Evolutionary conservation across 2,888 invertebrate genomes (phyloP).

Genomic region (Cephonodes hylas): DNA sequence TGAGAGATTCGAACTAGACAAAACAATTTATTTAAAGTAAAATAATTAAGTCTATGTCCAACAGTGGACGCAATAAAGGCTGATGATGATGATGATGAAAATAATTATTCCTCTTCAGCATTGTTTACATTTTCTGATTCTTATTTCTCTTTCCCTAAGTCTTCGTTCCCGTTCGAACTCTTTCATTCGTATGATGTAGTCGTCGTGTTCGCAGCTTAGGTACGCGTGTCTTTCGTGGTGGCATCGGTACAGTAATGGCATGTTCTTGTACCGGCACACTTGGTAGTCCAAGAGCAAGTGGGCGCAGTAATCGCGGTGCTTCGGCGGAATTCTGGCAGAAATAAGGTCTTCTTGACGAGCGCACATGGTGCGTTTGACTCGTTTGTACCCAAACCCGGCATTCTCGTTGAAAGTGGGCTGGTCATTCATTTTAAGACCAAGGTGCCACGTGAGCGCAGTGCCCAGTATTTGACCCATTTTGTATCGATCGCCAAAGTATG

Average conservation of each 20-base stretch:
- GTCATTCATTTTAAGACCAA: conserved; percentile 52
- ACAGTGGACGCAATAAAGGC: no score
- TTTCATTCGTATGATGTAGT: conserved; percentile 83
- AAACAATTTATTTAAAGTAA: background rate
- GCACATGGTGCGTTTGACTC: conserved; percentile 86
- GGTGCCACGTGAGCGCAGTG: conserved; percentile 35
- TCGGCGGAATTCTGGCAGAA: conserved; percentile 85
- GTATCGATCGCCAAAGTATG: background rate
- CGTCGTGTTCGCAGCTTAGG: conserved; percentile 88
- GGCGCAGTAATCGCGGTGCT: conserved; percentile 91
- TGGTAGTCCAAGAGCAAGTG: conserved; percentile 85
- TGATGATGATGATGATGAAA: no score
- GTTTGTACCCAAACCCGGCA: conserved; percentile 84
- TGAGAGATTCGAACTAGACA: background rate
- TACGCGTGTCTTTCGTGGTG: conserved; percentile 87
- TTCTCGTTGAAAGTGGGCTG: conserved; percentile 85
- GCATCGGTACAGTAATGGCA: conserved; percentile 86
- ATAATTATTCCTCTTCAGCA: background rate
- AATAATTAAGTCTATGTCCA: no score
- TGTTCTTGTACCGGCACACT: conserved; percentile 85
- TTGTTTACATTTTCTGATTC: no score
- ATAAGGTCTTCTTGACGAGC: conserved; percentile 86
- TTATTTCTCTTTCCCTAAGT: conserved; percentile 52
- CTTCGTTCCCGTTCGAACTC: conserved; percentile 68
- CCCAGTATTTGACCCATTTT: conserved; percentile 60